Conservation (phyloP, 2,888 invertebrate genomes). For the Scaeva pyrastri region DNA sequence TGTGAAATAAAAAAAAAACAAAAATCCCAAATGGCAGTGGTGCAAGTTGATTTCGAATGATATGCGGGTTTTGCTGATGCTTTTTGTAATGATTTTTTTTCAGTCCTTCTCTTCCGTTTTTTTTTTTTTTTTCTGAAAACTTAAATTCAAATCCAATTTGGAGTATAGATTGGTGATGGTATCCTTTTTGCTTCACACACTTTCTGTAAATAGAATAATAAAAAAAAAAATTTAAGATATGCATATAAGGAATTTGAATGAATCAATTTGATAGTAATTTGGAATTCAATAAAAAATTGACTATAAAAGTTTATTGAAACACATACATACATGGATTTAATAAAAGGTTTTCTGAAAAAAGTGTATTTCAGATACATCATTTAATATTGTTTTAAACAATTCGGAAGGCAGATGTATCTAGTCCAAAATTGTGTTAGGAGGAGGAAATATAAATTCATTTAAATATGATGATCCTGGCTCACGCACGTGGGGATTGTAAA, state of each 20-base stretch:
- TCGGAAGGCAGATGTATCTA: too few species aligned
- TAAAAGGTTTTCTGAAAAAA: too few species aligned
- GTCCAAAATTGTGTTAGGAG: too few species aligned
- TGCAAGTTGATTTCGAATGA: conserved; percentile 49
- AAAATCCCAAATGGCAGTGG: conserved; percentile 52
- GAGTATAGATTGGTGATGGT: background rate
- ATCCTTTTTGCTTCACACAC: background rate
- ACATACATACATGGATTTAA: too few species aligned
- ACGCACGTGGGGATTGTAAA: too few species aligned
- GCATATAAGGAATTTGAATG: conserved; percentile 12
- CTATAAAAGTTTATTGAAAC: too few species aligned
- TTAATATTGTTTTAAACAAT: too few species aligned
- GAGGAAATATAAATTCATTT: too few species aligned
- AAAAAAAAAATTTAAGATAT: too few species aligned
- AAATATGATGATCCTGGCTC: too few species aligned
- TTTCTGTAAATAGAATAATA: conserved; percentile 41
- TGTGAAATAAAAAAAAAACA: conserved; percentile 35
- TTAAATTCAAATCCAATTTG: conserved; percentile 33
- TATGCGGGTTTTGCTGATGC: conserved; percentile 28
- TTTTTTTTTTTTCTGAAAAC: background rate
- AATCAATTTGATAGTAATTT: conserved; percentile 11
- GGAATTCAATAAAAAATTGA: too few species aligned
- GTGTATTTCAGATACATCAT: too few species aligned
- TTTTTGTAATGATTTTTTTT: conserved; percentile 14
- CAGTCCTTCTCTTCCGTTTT: background rate